phyloP scores from a whole-genome alignment of 2,888 invertebrate species.

The Melieria picta region DNA sequence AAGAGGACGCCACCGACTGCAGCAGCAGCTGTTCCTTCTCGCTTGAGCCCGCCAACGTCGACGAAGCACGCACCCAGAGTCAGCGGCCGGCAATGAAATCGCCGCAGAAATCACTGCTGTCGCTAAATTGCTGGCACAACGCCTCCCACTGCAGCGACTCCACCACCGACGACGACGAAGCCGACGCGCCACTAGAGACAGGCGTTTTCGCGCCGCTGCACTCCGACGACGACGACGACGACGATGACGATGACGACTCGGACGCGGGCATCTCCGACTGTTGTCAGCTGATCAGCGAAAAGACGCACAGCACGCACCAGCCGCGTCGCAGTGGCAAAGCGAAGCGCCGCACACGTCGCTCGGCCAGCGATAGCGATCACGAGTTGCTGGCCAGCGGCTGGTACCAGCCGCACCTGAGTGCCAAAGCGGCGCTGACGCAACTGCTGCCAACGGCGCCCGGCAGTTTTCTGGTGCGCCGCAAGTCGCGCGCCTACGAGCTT shows the following conservation, averaged over 20 bases:
- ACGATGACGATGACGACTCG: conserved; percentile 34
- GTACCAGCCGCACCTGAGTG: conserved; percentile 58
- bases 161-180: conserved; percentile 38
- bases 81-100: conserved; percentile 7
- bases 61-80: neutral
- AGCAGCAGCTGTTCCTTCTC: conserved; percentile 42
- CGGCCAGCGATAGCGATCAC: conserved; percentile 46
- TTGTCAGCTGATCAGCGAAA: conserved; percentile 53
- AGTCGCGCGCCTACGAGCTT: conserved; percentile 52
- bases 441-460: conserved; percentile 51
- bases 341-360: conserved; percentile 34
- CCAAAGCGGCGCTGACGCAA: conserved; percentile 53
- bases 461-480: conserved; percentile 56
- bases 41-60: conserved; percentile 16
- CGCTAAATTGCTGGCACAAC: conserved; percentile 56
- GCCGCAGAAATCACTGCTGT: conserved; percentile 55
- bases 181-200: conserved; percentile 30
- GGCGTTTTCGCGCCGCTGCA: conserved; percentile 34
- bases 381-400: conserved; percentile 52
- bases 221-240: neutral
- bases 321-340: conserved; percentile 56
- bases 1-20: conserved; percentile 53
- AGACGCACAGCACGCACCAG: conserved; percentile 55
- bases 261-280: conserved; percentile 60
- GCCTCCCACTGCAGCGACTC: conserved; percentile 51